phyloP scores from a whole-genome alignment of 2,888 invertebrate species.

The Tachina grossa region DNA sequence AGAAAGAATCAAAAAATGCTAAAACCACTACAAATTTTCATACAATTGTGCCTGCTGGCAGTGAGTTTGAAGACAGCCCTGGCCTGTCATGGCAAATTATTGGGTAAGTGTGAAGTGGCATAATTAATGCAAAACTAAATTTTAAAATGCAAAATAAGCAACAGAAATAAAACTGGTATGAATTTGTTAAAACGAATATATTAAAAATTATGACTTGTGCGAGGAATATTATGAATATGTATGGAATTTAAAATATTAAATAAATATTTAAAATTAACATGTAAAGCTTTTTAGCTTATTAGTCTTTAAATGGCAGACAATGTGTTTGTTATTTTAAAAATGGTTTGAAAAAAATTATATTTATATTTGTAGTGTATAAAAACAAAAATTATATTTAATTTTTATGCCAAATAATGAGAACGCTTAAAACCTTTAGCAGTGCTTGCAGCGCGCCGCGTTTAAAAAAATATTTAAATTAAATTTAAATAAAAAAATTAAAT shows the following conservation, averaged over 20 bases:
- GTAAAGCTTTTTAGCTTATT: conserved; percentile 18
- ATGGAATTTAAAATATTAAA: conserved; percentile 5
- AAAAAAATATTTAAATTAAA: no score
- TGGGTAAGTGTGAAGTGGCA: conserved; percentile 77
- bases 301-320: conserved; percentile 23
- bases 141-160: conserved; percentile 13
- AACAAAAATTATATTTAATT: not conserved
- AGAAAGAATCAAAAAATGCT: conserved; percentile 52
- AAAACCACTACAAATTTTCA: conserved; percentile 70
- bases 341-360: not conserved
- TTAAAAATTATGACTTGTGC: not conserved
- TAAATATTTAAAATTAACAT: conserved; percentile 40
- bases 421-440: no score
- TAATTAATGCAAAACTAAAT: conserved; percentile 43
- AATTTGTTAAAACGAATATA: not conserved
- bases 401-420: no score
- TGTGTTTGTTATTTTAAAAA: not conserved
- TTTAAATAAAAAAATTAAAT: no score
- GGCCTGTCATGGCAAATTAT: conserved; percentile 80
- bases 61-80: conserved; percentile 76
- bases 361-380: not conserved
- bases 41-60: conserved; percentile 75
- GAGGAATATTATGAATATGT: not conserved
- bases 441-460: no score
- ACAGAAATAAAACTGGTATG: not conserved